phyloP scores from a whole-genome alignment of 2,797 vertebrate species.

The Glyptemys insculpta region DNA sequence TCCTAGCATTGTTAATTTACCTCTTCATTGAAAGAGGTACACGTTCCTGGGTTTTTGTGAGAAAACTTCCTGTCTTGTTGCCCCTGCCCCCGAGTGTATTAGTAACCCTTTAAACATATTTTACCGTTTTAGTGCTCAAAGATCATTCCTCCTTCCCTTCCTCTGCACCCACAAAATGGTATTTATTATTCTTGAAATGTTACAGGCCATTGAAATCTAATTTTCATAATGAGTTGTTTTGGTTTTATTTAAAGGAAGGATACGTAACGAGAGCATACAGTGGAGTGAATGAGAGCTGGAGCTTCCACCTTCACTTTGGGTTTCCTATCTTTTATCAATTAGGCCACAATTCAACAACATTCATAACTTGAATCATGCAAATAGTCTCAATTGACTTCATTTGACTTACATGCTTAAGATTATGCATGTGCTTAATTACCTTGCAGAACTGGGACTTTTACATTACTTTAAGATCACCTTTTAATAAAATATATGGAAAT shows the following conservation, averaged over 20 bases:
- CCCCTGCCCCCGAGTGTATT: neutral
- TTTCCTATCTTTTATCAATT: neutral
- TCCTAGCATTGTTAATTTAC: neutral
- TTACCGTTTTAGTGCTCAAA: neutral
- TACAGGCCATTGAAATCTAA: rapidly evolving
- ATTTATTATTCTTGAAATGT: neutral
- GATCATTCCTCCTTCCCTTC: neutral
- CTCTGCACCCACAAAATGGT: neutral
- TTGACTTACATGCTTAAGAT: neutral
- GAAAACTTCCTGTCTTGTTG: neutral
- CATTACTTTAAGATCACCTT: neutral
- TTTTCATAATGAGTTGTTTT: neutral
- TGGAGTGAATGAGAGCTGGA: neutral
- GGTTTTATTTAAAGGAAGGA: neutral
- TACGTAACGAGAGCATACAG: neutral
- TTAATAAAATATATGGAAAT: neutral
- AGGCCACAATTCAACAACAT: rapidly evolving
- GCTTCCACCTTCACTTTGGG: neutral
- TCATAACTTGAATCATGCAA: neutral
- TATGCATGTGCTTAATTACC: neutral
- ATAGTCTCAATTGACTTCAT: neutral
- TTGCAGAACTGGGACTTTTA: neutral
- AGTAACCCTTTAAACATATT: neutral
- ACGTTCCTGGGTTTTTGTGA: neutral
- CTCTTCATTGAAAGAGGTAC: neutral